Evolutionary conservation across 2,888 invertebrate species (phyloP).

Genomic region (Drosophila neonasuta): DNA sequence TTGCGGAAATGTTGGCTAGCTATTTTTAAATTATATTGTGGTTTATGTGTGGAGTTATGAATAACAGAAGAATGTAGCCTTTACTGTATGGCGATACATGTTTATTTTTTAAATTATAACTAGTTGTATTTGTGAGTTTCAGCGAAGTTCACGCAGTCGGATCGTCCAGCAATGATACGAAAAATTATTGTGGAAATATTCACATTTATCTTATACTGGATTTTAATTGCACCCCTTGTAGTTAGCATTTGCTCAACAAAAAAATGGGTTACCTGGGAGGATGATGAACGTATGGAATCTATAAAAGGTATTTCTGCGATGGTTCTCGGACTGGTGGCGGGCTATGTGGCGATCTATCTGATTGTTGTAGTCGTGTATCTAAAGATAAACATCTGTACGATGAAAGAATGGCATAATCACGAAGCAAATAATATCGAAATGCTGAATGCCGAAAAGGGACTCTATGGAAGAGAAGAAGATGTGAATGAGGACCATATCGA

Average conservation of each 20-base stretch:
- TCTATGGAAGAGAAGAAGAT: background rate
- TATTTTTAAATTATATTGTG: background rate
- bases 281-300: background rate
- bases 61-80: background rate
- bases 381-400: background rate
- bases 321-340: slow-evolving; percentile 5
- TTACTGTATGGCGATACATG: background rate
- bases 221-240: slow-evolving; percentile 9
- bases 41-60: background rate
- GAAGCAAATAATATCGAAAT: background rate
- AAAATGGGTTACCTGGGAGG: slow-evolving; percentile 14
- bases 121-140: slow-evolving; percentile 18
- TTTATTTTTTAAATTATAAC: background rate
- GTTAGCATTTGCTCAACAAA: accelerated
- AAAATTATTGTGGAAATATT: slow-evolving; percentile 32
- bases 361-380: slow-evolving; percentile 17
- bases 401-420: background rate
- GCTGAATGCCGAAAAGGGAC: background rate
- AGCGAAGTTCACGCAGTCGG: background rate
- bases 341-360: slow-evolving; percentile 31
- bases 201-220: slow-evolving; percentile 27
- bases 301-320: slow-evolving; percentile 4
- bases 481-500: slow-evolving; percentile 1
- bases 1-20: too few species aligned
- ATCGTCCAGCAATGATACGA: slow-evolving; percentile 24